phyloP scores from a whole-genome alignment of 2,797 vertebrate species.

The Cichlasoma orientale region DNA sequence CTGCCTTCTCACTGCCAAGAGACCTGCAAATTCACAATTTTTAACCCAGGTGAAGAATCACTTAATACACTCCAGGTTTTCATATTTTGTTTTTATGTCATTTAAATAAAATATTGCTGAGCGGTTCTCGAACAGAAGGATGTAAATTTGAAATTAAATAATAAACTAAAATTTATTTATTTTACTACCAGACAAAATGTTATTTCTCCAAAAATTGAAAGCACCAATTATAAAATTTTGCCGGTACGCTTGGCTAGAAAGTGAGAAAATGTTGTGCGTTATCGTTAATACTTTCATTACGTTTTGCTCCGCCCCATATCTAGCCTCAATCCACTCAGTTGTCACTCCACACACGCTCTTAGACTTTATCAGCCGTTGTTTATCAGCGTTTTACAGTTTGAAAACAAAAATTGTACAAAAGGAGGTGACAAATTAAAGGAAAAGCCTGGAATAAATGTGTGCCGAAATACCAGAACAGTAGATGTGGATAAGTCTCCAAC shows the following conservation, averaged over 20 bases:
- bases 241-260: background rate
- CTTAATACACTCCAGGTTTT: background rate
- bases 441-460: background rate
- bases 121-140: background rate
- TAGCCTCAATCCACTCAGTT: background rate
- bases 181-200: too few relatives aligned
- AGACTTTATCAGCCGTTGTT: too few relatives aligned
- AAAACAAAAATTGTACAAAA: too few relatives aligned
- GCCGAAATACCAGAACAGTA: background rate
- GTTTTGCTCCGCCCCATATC: background rate
- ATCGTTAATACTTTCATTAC: background rate
- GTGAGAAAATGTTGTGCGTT: background rate
- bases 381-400: background rate
- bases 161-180: too few relatives aligned
- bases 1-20: conserved; percentile 47
- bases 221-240: background rate
- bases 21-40: conserved; percentile 23
- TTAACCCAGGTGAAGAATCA: conserved; percentile 44
- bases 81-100: background rate
- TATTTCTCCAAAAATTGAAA: background rate
- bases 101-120: background rate
- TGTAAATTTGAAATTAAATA: background rate
- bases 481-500: background rate
- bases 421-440: too few relatives aligned
- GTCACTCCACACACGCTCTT: background rate